Evolutionary conservation across 2,888 invertebrate species (phyloP), one percentile per base, ranked within the genome.

Genomic region (Erebia epiphron): DNA sequence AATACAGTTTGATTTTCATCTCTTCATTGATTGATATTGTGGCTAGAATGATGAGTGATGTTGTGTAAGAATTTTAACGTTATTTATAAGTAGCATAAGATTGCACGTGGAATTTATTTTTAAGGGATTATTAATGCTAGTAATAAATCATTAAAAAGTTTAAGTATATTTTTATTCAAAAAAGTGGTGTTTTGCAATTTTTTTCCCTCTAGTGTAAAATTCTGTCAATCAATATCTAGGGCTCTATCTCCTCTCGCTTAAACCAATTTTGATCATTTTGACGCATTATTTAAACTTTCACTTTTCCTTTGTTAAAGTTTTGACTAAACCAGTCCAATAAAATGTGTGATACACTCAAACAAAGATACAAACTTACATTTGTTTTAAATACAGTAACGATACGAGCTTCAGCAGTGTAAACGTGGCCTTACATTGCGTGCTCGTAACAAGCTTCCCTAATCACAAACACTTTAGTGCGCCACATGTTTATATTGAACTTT

Each of bases 71-170:
- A 43, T 46, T 68, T 26, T 21, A 57, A 13, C 26, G 2, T 41
- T 18, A 56, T 18, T 62, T 41, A 52, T 50, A 54, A 66, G 16
- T 68, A 70, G 70, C 70, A 71, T 69, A 71, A 70, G 75, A 73
- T 73, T 75, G 70, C 77, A 76, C 75, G 68, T 76, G 68, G 46
- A 67, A 68, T 65, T 64, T 52, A 46, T 56, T 72, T n/a, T 43
- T 9, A 2, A 16, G 50, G 26, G 58, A 63, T 74, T 73, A 73
- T 73, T 76, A 73, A 73, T 67, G 76, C 80, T 80, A 78, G 79
- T 79, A 82, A 79, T 80, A 77, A 75, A 76, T 41, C 8, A 10
- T n/a, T 26, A 16, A n/a, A 43, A n/a, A 41, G 10, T 8, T 16
- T 16, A 4, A 4, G n/a, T n/a, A 26, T 16, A 10, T 35, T 35